These are phyloP conservation scores for Gnathonemus longibarbis DNA, from an alignment of 2,113 vertebrate genomes.

Conservation along the genomic window DNA sequence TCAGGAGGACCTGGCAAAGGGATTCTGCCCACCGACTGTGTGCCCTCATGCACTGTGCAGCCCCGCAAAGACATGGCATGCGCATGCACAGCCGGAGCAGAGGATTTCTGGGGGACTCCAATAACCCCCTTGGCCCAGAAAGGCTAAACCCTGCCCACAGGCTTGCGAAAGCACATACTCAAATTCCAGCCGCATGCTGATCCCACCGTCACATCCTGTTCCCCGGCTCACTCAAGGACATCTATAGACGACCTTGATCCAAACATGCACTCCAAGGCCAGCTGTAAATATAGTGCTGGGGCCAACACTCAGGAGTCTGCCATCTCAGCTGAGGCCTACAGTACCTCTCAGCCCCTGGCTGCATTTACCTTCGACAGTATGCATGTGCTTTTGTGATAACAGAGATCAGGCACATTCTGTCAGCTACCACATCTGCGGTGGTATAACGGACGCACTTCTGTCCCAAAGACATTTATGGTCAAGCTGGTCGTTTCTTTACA, in stretches of 20 bases:
- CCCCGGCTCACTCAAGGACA: conserved; percentile 33
- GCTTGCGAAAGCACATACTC: conserved; percentile 37
- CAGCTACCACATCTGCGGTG: not conserved
- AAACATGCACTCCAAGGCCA: conserved; percentile 42
- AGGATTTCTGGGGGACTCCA: conserved; percentile 26
- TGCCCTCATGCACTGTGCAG: not conserved
- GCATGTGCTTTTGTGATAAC: not conserved
- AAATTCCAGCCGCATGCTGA: conserved; percentile 56
- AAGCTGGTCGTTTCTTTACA: not conserved
- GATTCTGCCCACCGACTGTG: not conserved
- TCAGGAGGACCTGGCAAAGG: not conserved
- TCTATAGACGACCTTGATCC: conserved; percentile 50
- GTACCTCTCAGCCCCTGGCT: not conserved
- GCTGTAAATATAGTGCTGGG: conserved; percentile 48
- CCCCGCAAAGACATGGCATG: not conserved
- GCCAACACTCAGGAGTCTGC: conserved; percentile 29
- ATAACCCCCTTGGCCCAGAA: conserved; percentile 36
- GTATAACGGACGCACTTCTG: not conserved
- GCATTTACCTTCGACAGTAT: not conserved
- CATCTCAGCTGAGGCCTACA: not conserved
- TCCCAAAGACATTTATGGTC: not conserved
- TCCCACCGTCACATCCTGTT: conserved; percentile 59
- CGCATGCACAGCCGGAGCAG: conserved; percentile 19
- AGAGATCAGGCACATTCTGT: not conserved
- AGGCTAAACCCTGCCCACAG: conserved; percentile 40